Base-by-base conservation (phyloP, 2,113 vertebrate genomes). In the Camarhynchus parvulus region DNA sequence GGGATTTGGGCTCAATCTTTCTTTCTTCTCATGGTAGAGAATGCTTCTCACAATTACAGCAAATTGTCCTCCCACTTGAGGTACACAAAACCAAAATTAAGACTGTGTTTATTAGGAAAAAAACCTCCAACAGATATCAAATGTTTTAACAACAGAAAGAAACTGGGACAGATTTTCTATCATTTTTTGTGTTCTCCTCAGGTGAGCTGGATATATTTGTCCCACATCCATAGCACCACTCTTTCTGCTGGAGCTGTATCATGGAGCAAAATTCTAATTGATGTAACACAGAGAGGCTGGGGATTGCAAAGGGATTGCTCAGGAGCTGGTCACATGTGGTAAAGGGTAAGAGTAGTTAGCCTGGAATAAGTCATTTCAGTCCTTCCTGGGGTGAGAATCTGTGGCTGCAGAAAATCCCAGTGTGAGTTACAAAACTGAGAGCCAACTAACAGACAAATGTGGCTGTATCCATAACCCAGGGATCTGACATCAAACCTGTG, bases 41-140 rank as follows among this genome's bases (percentile, higher is more conserved):
- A 77, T 30, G 33, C 24, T 94, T 87, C 42, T 95, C 63, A 74
- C 35, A 14, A 18, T 86, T 47, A 53, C 88, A 75, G 53, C 75
- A 76, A 80, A 94, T 69, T 92, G n/a, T 83, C 55, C 73, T 93
- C 81, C 87, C 85, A 70, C 80, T 24, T 91, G 33, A 85, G 58
- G 46, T 56, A 52, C 46, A 64, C 3, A 10, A 73, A 90, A 27
- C 46, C 79, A 79, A 85, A 93, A 92, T 87, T 63, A 66, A 58
- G 11, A 19, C 15, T 8, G 7, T 25, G 11, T 86, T 92, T 63
- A 66, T 27, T 52, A 35, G 13, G 13, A 2, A 13, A 31, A 42
- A 31, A 47, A n/a, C 5, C 18, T 46, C 17, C 30, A 33, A 44
- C 24, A 44, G 41, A 75, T 39, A 37, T 7, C 68, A 67, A 75